Conservation (phyloP, 2,113 vertebrate genomes). For the Triplophysa dalaica region DNA sequence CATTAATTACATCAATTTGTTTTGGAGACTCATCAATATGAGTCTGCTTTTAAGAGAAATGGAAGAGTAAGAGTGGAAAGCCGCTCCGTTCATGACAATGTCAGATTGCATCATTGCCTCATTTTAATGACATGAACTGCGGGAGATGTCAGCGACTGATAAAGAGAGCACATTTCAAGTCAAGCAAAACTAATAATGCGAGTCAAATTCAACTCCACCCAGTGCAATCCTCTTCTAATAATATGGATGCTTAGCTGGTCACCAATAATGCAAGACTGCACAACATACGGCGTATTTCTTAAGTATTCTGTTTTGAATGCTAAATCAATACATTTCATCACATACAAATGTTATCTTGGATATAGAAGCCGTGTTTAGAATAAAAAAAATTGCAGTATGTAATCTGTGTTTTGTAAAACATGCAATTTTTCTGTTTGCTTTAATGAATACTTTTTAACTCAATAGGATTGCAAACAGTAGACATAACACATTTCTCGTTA, state of each 20-base stretch:
- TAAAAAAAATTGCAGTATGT: no score
- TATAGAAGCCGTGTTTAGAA: background rate
- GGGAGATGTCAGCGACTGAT: constrained; percentile 29
- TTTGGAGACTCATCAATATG: constrained; percentile 73
- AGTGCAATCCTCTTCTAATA: constrained; percentile 6
- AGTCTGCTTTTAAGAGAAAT: constrained; percentile 49
- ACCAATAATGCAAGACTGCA: background rate
- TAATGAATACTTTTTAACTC: no score
- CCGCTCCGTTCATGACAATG: constrained; percentile 16
- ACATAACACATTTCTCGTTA: background rate
- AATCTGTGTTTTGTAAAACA: no score
- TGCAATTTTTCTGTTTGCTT: background rate
- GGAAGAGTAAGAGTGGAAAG: background rate
- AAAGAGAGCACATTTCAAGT: constrained; percentile 3
- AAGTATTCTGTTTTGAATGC: background rate
- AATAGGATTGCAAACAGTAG: no score
- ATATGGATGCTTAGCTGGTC: background rate
- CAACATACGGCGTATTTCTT: background rate
- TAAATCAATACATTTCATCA: constrained; percentile 3
- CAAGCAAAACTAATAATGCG: background rate
- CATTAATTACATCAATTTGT: constrained; percentile 77
- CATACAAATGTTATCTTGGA: background rate
- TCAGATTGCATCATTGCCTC: constrained; percentile 25
- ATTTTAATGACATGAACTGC: constrained; percentile 9
- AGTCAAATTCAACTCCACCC: background rate